phyloP scores from a whole-genome alignment of 2,888 invertebrate genomes.

The Tetranychus truncatus region DNA sequence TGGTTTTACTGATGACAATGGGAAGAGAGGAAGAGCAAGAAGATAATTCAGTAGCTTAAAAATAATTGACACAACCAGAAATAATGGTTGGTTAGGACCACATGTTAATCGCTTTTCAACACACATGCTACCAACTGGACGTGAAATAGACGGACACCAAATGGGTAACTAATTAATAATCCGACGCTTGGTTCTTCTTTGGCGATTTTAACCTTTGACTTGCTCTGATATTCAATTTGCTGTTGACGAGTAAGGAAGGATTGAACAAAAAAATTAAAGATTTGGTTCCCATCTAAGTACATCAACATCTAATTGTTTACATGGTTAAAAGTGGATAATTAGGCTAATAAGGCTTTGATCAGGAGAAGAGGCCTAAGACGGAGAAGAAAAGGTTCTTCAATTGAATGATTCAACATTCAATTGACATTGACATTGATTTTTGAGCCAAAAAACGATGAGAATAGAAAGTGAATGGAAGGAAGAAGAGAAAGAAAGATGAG shows the following conservation, averaged over 20 bases:
- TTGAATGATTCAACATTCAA: background rate
- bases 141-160: too few relatives aligned
- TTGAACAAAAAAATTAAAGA: background rate
- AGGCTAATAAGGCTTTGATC: background rate
- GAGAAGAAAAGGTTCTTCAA: background rate
- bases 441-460: background rate
- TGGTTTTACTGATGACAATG: background rate
- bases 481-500: background rate
- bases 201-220: background rate
- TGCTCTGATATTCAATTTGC: background rate
- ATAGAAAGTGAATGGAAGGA: background rate
- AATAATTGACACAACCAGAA: background rate
- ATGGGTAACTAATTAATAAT: too few relatives aligned
- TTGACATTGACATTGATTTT: background rate
- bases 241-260: background rate
- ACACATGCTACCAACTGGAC: too few relatives aligned
- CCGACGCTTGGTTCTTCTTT: too few relatives aligned
- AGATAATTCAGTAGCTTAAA: background rate
- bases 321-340: conserved; percentile 1
- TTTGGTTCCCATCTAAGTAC: background rate
- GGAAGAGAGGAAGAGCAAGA: background rate
- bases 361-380: background rate
- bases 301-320: background rate
- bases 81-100: background rate
- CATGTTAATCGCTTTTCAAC: too few relatives aligned